Evolutionary conservation across 2,113 vertebrate genomes (phyloP), one percentile per base, ranked within the genome.

Genomic region (Urocolius indicus): DNA sequence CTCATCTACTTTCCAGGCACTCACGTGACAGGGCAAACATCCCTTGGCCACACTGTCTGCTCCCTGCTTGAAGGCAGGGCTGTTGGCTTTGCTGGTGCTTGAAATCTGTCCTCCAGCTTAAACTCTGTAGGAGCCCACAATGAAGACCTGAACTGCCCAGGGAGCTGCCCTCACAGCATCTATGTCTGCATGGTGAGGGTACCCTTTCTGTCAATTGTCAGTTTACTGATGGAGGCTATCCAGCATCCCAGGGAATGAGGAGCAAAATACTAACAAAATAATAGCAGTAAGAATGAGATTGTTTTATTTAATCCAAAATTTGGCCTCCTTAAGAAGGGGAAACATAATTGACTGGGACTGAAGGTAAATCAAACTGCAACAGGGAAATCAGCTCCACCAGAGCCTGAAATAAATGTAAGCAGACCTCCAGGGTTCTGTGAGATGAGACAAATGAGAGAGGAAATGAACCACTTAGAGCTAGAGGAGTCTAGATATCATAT

Each of bases 341-440:
- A 76, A n/a, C 29, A 34, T 59, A 58, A 57, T 61, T 57, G 23
- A 43, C 78, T 62, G 67, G 51, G 58, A 73, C 83, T 88, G 3
- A 93, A 88, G 51, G 63, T 85, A 94, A 85, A 93, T 93, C 78
- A 68, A 80, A 94, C 51, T 38, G 34, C 80, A 96, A 66, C 36
- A 62, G 66, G 69, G 58, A 79, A 89, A 92, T 89, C 1, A 4
- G 38, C 49, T 94, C 49, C 41, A 57, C 38, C 26, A 78, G 52
- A 89, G 69, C 65, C 65, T 68, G 95, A 92, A 94, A 91, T 87
- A 92, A 82, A 82, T 76, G 66, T 45, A 30, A 93, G n/a, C 81
- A 87, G 66, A 89, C n/a, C 87, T 87, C 63, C 66, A 76, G 89
- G 27, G 84, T 20, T 72, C 87, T 78, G 24, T 69, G 46, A 89